Percentiles rank a stretch among this genome's conserved stretches.
These are phyloP conservation scores for Zelleria hepariella DNA, from an alignment of 2,888 invertebrate species.

Conservation along the genomic window DNA sequence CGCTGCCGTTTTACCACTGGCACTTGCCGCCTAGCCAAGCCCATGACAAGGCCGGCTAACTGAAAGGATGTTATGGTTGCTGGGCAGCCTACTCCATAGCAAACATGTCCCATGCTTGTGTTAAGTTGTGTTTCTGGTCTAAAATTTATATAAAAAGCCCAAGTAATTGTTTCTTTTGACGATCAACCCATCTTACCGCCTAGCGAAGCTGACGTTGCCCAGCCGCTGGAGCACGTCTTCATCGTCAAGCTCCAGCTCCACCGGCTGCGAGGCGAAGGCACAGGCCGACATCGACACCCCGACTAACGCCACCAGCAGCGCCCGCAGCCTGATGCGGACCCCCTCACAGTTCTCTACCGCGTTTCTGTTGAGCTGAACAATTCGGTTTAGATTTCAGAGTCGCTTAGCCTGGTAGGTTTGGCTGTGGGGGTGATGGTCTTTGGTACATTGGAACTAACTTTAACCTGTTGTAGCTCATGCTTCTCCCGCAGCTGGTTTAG, in stretches of 20 bases:
- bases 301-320: slow-evolving; percentile 51
- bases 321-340: slow-evolving; percentile 41
- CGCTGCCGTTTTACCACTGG: too few species aligned
- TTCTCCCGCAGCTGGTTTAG: neutral
- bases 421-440: too few species aligned
- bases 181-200: slow-evolving; percentile 49
- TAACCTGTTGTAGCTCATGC: neutral
- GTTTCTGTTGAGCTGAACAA: neutral
- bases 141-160: too few species aligned
- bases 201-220: slow-evolving; percentile 56
- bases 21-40: too few species aligned
- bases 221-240: slow-evolving; percentile 56
- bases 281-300: slow-evolving; percentile 62
- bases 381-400: too few species aligned
- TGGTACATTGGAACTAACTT: neutral
- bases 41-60: too few species aligned
- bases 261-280: slow-evolving; percentile 54
- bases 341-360: slow-evolving; percentile 19
- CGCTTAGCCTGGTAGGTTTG: too few species aligned
- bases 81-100: too few species aligned
- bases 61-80: too few species aligned
- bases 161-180: too few species aligned
- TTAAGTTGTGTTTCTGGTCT: too few species aligned
- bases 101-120: too few species aligned
- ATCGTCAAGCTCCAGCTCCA: slow-evolving; percentile 55